These are phyloP conservation scores for Dendrolimus kikuchii DNA, from an alignment of 1,140 invertebrate genomes.

Conservation along the genomic window DNA sequence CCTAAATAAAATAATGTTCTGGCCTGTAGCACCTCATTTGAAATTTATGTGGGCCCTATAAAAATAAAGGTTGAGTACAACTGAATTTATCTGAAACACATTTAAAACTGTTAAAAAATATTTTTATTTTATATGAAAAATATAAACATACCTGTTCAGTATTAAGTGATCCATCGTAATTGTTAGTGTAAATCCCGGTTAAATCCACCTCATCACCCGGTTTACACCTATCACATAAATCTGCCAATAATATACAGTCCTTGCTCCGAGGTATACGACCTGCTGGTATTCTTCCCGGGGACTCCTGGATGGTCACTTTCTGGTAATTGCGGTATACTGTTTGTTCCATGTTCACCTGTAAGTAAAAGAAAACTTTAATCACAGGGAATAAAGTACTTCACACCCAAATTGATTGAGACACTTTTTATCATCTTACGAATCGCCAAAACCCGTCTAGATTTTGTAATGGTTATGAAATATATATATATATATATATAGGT, in stretches of 20 bases:
- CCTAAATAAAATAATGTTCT: too few species aligned
- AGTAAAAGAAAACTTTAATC: constrained; percentile 11
- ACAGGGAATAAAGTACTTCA: too few species aligned
- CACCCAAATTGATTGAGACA: too few species aligned
- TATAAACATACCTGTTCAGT: constrained; percentile 80
- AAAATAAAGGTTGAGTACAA: too few species aligned
- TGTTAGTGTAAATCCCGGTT: constrained; percentile 97
- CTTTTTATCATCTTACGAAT: too few species aligned
- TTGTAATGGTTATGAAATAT: too few species aligned
- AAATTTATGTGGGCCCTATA: too few species aligned
- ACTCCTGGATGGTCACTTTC: constrained; percentile 98
- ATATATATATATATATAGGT: too few species aligned
- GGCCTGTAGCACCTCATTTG: too few species aligned
- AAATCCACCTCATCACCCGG: constrained; percentile 98
- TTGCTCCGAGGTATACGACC: constrained; percentile 98
- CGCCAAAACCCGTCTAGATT: too few species aligned
- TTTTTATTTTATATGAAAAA: not conserved
- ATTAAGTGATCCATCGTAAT: constrained; percentile 98
- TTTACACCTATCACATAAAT: constrained; percentile 97
- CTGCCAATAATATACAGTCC: constrained; percentile 95
- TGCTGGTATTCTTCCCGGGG: constrained; percentile 92
- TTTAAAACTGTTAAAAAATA: too few species aligned
- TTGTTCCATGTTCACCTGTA: constrained; percentile 93
- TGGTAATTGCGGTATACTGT: constrained; percentile 99
- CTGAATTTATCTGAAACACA: too few species aligned